A percentile compares a stretch with the other conserved stretches of the same genome.
phyloP scores from a whole-genome alignment of 2,797 vertebrate genomes.

The Gymnocypris eckloni region DNA sequence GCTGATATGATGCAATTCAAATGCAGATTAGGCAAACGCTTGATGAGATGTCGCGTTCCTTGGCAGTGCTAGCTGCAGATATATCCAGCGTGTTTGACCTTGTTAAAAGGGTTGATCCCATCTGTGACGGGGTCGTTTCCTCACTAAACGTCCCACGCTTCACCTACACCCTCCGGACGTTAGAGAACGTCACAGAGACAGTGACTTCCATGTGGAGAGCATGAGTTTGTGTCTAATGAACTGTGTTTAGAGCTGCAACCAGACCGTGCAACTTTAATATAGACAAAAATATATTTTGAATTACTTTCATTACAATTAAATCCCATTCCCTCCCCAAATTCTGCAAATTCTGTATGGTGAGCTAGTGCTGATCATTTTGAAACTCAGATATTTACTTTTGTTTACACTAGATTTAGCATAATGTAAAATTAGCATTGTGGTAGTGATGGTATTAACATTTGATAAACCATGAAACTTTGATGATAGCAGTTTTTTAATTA shows the following conservation, averaged over 20 bases:
- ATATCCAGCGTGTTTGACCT: constrained; percentile 25
- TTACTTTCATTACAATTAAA: not conserved
- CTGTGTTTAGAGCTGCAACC: not conserved
- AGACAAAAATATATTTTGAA: not conserved
- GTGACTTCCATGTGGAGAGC: constrained; percentile 43
- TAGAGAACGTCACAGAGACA: constrained; percentile 22
- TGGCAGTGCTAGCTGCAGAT: constrained; percentile 10
- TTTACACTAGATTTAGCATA: not conserved
- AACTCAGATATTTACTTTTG: too few relatives aligned
- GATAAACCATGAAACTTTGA: not conserved
- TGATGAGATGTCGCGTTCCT: constrained; percentile 41
- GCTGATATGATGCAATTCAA: constrained; percentile 54
- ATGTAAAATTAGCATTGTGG: not conserved
- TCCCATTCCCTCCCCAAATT: not conserved
- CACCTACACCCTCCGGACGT: constrained; percentile 29
- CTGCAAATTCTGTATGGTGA: not conserved
- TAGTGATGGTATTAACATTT: not conserved
- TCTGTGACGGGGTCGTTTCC: constrained; percentile 37
- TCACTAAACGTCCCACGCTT: constrained; percentile 35
- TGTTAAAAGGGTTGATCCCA: constrained; percentile 32
- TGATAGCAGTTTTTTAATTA: not conserved
- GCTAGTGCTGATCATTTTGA: not conserved
- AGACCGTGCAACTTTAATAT: not conserved
- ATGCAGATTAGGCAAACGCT: constrained; percentile 49
- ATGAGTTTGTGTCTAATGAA: not conserved